Base-by-base conservation (phyloP, 2,888 invertebrate genomes). In the Helicoverpa assulta region DNA sequence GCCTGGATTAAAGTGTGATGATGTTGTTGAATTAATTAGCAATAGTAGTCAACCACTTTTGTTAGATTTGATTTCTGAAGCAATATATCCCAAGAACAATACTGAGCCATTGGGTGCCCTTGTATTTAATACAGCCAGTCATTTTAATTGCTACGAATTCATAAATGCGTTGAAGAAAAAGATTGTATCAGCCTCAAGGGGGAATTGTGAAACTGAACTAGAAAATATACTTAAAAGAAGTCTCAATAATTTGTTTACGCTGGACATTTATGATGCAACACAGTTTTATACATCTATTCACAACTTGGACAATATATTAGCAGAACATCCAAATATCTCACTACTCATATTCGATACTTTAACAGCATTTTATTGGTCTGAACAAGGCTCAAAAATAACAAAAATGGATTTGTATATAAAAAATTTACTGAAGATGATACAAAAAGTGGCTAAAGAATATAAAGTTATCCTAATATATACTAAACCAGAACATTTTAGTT, bases 311-410 rank as follows among this genome's bases (percentile, higher is more conserved):
- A 93, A 86, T 68, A 81, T 95, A 54, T 84, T 96, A 67, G 74
- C 89, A 21, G 85, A 91, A 76, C 78, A 95, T 82, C 79, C 88
- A 40, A 91, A 93, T 79, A 90, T 95, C 78, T 90, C 94, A 68
- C 73, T 96, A 14, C 63, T 96, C 52, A 81, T 96, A 65, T 86
- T 96, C 82, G 92, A 96, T 78, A 94, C 93, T 53, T 74, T 96
- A 50, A 92, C 94, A 76, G 94, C 96, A 78, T 96, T 95, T 86
- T 96, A 96, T 85, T 96, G 96, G 96, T 93, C 94, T 56, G 96
- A 96, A 86, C 94, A 93, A 88, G 88, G 84, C 76, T 90, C 85
- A 70, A 95, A 93, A 91, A 90, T 94, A 82, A 89, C 84, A 56
- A 95, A 92, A 85, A 96, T 96, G 92, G 95, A 96, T 89, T 79